Evolutionary conservation across 1,140 invertebrate genomes (phyloP).

Genomic region (Campodea augens): DNA sequence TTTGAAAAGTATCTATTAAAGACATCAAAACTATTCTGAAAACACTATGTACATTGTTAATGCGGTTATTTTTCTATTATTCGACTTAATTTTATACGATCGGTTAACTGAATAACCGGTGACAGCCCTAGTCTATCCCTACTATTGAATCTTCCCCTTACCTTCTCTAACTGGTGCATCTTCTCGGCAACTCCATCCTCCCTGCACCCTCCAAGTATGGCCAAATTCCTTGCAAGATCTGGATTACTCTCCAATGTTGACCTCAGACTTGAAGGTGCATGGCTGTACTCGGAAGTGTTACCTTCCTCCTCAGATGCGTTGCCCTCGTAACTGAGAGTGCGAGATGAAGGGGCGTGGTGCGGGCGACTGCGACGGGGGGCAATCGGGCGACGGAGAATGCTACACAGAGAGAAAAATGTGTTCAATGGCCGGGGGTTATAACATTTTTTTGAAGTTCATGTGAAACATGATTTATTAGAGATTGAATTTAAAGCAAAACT

Average conservation of each 20-base stretch:
- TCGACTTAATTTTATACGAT: no score
- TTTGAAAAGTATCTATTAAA: no score
- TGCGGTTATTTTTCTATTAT: no score
- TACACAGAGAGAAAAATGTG: conserved; percentile 26
- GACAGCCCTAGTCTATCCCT: no score
- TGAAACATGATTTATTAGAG: no score
- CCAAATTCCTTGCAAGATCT: conserved; percentile 33
- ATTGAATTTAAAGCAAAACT: no score
- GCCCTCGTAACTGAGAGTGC: conserved; percentile 22
- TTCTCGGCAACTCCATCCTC: conserved; percentile 23
- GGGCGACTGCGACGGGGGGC: conserved; percentile 32
- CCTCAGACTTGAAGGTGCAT: conserved; percentile 46
- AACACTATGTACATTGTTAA: no score
- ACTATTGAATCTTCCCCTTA: no score
- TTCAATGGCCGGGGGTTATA: no score
- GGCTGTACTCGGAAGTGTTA: conserved; percentile 56
- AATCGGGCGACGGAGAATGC: conserved; percentile 41
- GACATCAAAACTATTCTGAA: no score
- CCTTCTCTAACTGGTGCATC: conserved; percentile 15
- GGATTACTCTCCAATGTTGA: conserved; percentile 57
- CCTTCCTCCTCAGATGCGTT: conserved; percentile 36
- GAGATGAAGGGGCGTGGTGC: conserved; percentile 25
- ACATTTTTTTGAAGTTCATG: no score
- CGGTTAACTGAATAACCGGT: no score
- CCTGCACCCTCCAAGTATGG: conserved; percentile 17